Conservation (phyloP, 2,797 vertebrate genomes). For the Danio jaintianensis region DNA sequence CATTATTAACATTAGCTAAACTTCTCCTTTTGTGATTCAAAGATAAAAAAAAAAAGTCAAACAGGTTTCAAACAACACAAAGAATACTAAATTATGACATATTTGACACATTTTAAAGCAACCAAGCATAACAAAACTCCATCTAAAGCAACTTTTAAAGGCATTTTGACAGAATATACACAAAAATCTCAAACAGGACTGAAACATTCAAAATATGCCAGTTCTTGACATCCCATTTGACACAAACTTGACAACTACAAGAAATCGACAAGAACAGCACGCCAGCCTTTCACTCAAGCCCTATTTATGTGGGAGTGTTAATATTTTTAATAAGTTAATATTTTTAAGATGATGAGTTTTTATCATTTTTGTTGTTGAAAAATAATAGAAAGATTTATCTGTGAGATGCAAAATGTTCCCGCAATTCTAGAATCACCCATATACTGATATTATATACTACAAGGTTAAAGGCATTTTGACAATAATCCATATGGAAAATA, state of each 20-base stretch:
- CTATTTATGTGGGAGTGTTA: too few relatives aligned
- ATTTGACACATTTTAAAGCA: not conserved
- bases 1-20: not conserved
- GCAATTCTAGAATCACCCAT: too few relatives aligned
- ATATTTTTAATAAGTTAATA: too few relatives aligned
- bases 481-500: not conserved
- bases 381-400: too few relatives aligned
- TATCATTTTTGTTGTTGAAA: too few relatives aligned
- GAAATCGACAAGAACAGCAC: not conserved
- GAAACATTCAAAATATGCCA: not conserved
- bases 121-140: not conserved
- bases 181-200: not conserved
- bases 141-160: not conserved
- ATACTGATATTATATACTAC: too few relatives aligned
- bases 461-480: too few relatives aligned
- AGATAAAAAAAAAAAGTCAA: not conserved
- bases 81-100: not conserved
- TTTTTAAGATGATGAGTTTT: too few relatives aligned
- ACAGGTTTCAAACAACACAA: not conserved
- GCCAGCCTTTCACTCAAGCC: not conserved
- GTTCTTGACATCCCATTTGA: not conserved
- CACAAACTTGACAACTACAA: not conserved
- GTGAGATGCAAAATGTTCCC: too few relatives aligned
- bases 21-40: not conserved
- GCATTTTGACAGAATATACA: not conserved